Evolutionary conservation across 35 echinoderm and acorn worm genomes (phyloP).

Genomic region (Anneissia japonica): DNA sequence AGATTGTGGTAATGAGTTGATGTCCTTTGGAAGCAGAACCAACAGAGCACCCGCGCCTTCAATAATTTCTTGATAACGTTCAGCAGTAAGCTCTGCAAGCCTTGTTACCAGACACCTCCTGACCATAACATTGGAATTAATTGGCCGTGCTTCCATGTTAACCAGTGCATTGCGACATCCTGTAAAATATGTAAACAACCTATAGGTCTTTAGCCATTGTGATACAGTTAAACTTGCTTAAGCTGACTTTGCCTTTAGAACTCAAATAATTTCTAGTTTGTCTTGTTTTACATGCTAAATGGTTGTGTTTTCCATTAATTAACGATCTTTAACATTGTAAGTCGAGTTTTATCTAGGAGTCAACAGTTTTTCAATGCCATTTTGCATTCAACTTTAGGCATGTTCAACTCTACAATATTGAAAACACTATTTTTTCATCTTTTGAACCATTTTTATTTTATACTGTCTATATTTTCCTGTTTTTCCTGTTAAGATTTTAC

Average conservation of each 20-base stretch:
- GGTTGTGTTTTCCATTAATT: not conserved
- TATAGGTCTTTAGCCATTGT: not conserved
- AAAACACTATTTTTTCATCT: too few relatives aligned
- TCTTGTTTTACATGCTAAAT: not conserved
- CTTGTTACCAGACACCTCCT: conserved; percentile 77
- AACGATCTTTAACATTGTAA: not conserved
- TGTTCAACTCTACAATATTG: too few relatives aligned
- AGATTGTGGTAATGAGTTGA: conserved; percentile 66
- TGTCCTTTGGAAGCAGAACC: conserved; percentile 62
- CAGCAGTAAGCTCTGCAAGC: conserved; percentile 64
- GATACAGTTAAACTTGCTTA: too few relatives aligned
- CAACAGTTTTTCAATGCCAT: too few relatives aligned
- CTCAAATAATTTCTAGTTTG: not conserved
- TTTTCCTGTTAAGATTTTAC: too few relatives aligned
- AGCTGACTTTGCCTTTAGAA: not conserved
- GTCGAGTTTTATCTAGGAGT: too few relatives aligned
- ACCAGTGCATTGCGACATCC: conserved; percentile 89
- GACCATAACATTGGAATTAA: conserved; percentile 55
- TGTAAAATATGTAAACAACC: conserved; percentile 24
- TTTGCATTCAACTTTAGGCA: too few relatives aligned
- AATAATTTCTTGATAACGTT: conserved; percentile 76
- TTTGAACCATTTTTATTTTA: too few relatives aligned
- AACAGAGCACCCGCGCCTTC: conserved; percentile 74
- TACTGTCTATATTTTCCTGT: too few relatives aligned
- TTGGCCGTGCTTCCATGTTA: conserved; percentile 95